Evolutionary conservation across 2,113 vertebrate genomes (phyloP), one percentile per base, ranked within the genome.

Genomic region (Haemorhous mexicanus): DNA sequence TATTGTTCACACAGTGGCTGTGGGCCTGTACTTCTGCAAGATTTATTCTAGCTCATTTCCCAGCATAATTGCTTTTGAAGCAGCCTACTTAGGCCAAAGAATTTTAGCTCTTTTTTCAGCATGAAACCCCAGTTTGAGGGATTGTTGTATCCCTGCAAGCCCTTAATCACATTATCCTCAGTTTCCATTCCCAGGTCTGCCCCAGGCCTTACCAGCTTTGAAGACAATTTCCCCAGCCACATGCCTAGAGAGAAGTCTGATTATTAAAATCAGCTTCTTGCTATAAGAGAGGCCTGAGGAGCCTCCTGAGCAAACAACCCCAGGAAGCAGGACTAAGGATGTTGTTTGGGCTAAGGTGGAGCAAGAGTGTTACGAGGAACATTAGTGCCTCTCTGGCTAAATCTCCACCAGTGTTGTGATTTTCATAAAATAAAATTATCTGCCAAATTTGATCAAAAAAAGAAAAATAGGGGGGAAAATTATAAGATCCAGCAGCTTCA

Each of bases 191-290:
- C 30, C 39, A 77, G 32, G 44, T 86, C 50, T 88, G 85, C 82
- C 67, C 37, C 47, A 62, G 88, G 73, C 68, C 21, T 43, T 92
- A 28, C 33, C 11, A 63, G 59, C 83, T 90, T 84, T 95, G 84
- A 93, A 93, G 83, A 74, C 27, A 67, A 56, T 73, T 93, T 92
- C 72, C 63, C 75, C 32, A 69, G 63, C 32, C 50, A 80, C 33
- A 77, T 55, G 46, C 68, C 61, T 77, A 41, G 21, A 84, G 61
- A 92, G 37, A 75, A 89, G 14, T 27, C 43, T 70, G 41, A 63
- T 86, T 90, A 92, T 74, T 93, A 84, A 88, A 89, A 88, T 93
- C 79, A 77, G 59, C 68, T 93, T 89, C 68, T 89, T 76, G 52
- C 67, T 62, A 14, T 32, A 52, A 68, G 37, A 84, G 58, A 85